A percentile compares a stretch with the other conserved stretches of the same genome.
These are phyloP conservation scores for mouse (Mus musculus) DNA, from an alignment of 2,113 vertebrate species.

Conservation along the genomic window DNA sequence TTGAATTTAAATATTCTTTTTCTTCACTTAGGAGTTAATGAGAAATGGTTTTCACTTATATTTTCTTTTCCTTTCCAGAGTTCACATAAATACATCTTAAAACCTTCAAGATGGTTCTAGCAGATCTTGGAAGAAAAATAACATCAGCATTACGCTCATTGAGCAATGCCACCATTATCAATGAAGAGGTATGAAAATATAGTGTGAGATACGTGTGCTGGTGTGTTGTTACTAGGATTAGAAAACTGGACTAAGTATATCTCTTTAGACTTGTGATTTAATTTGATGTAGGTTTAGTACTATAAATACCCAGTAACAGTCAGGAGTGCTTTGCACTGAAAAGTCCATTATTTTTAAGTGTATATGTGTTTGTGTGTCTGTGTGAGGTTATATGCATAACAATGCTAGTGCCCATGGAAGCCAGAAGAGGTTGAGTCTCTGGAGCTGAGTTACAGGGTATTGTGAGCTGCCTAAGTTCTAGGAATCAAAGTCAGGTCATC, in stretches of 20 bases:
- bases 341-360: neutral
- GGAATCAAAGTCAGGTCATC: neutral
- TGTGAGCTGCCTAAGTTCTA: neutral
- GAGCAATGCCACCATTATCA: slow-evolving; percentile 99
- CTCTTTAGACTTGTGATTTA: neutral
- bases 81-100: slow-evolving; percentile 78
- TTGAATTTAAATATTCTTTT: slow-evolving; percentile 48
- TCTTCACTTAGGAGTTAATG: neutral
- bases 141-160: slow-evolving; percentile 97
- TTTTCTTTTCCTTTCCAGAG: slow-evolving; percentile 73
- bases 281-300: slow-evolving; percentile 40
- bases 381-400: neutral
- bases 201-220: neutral
- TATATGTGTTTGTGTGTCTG: neutral
- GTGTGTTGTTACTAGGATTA: neutral
- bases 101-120: slow-evolving; percentile 95
- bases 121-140: slow-evolving; percentile 98
- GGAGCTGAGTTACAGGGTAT: neutral
- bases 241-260: neutral
- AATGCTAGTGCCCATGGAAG: neutral
- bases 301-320: neutral
- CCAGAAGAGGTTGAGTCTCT: neutral
- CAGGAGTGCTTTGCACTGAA: neutral
- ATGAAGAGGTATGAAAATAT: slow-evolving; percentile 93
- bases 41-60: slow-evolving; percentile 48